Evolutionary conservation across 2,113 vertebrate species (phyloP).

Genomic region (Suncus etruscus): DNA sequence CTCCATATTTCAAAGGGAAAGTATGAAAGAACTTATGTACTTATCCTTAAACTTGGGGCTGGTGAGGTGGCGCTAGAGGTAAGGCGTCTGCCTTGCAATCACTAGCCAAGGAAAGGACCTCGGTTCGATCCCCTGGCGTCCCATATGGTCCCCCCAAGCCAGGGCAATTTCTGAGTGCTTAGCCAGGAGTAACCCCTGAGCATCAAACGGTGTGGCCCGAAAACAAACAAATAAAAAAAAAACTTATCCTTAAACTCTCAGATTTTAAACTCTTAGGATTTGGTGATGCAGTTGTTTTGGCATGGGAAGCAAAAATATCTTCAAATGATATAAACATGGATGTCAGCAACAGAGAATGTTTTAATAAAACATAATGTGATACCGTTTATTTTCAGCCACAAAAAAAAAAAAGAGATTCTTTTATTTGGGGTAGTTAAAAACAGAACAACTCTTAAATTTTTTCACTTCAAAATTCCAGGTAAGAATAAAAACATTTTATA

Average conservation of each 20-base stretch:
- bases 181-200: no score
- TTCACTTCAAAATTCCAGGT: slow-evolving; percentile 5
- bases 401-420: slow-evolving; percentile 8
- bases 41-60: background rate
- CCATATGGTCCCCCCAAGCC: no score
- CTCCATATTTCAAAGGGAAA: background rate
- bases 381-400: background rate
- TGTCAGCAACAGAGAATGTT: slow-evolving; percentile 9
- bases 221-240: no score
- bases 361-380: slow-evolving; percentile 17
- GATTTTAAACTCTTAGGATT: background rate
- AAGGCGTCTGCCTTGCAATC: no score
- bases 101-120: no score
- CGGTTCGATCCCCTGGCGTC: no score
- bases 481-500: slow-evolving; percentile 35
- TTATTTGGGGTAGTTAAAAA: slow-evolving; percentile 35
- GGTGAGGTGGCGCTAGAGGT: no score
- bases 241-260: background rate
- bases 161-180: no score
- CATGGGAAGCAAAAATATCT: background rate
- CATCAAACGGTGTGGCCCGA: no score
- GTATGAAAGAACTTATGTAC: background rate
- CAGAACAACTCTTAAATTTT: slow-evolving; percentile 16
- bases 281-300: background rate
- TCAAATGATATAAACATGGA: background rate